Evolutionary conservation across 2,888 invertebrate genomes (phyloP).

Genomic region (Frankliniella fusca): DNA sequence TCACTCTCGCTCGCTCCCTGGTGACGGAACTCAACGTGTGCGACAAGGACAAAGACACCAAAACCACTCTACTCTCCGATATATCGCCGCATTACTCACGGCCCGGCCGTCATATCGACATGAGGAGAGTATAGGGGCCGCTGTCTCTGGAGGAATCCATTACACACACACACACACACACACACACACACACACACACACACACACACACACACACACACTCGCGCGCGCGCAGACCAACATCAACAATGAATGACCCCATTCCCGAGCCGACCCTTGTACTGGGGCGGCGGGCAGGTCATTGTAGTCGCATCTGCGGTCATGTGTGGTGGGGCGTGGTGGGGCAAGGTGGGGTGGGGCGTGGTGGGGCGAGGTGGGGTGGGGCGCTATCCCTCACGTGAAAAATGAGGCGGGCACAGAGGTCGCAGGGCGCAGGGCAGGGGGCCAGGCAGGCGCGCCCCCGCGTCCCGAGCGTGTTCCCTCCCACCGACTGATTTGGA

Average conservation of each 20-base stretch:
- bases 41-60: constrained; percentile 26
- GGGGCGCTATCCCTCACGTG: constrained; percentile 12
- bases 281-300: neutral
- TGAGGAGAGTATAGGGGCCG: too few relatives aligned
- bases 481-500: too few relatives aligned
- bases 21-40: neutral
- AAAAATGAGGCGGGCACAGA: neutral
- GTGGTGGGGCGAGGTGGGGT: too few relatives aligned
- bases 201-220: constrained; percentile 28
- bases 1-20: too few relatives aligned
- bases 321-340: neutral
- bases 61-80: too few relatives aligned
- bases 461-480: neutral
- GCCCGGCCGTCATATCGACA: too few relatives aligned
- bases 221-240: constrained; percentile 22
- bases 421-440: too few relatives aligned
- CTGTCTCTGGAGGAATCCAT: too few relatives aligned
- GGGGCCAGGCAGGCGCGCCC: too few relatives aligned
- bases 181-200: constrained; percentile 18
- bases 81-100: too few relatives aligned
- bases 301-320: neutral
- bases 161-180: constrained; percentile 20
- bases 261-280: neutral
- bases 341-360: neutral
- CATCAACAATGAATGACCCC: constrained; percentile 13